Base-by-base conservation (phyloP, 1,140 invertebrate genomes). In the Drosophila erecta region DNA sequence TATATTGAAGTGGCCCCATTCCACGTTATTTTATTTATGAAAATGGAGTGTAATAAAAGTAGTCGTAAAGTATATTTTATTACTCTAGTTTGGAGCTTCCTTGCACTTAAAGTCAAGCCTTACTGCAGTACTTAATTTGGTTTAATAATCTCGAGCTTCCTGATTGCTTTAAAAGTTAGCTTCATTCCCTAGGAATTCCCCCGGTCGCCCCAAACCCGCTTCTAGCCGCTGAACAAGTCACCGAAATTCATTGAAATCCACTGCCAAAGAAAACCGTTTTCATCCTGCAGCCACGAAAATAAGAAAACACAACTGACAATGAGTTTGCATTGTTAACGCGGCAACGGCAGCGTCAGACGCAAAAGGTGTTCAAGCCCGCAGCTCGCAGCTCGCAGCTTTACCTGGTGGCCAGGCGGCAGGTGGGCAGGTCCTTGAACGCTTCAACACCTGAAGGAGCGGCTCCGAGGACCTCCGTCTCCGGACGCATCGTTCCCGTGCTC, bases 311-410 rank as follows among this genome's bases (percentile, higher is more conserved):
- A 72, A 74, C 83, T 87, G 83, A 86, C 83, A 87, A 86, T 83
- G 83, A 89, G 75, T 86, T 87, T 86, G 84, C 83, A 87, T 83
- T 89, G 83, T 86, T 86, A 86, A 86, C 78, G 66, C 50, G 61
- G 54, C 65, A 59, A 40, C 43, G 33, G 65, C 30, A 22, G 49
- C 43, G 33, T 59, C 30, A 37, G 49, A 35, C 35, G 50, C 47
- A 33, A 76, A 69, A 83, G 84, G 83, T 79, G 83, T 86, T 86
- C 75, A 72, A 86, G 83, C 83, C 79, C 65, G 59, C 51, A 71
- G 81, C 46, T 50, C 65, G 59, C 51, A 71, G 81, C 46, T 50
- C 15, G 8, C 8, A 44, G 41, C 17, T 44, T 75, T 86, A 65
- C 64, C 77, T 66, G 54, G 41, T 64, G 61, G 61, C 43, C 55